These are phyloP conservation scores for Oriolus oriolus DNA, from an alignment of 2,113 vertebrate genomes.

Conservation along the genomic window DNA sequence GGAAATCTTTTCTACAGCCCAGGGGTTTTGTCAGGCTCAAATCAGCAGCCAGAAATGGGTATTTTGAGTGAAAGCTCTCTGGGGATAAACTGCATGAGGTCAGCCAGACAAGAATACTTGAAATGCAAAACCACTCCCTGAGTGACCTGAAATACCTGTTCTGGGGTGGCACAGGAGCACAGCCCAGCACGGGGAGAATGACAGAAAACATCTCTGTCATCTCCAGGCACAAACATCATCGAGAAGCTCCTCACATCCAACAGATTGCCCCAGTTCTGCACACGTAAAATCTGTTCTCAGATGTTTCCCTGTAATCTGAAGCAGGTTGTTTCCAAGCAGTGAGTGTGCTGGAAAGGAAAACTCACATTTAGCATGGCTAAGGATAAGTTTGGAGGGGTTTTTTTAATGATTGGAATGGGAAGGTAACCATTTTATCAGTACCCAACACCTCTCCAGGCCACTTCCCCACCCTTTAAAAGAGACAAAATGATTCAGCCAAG, in stretches of 20 bases:
- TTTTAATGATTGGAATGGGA: background rate
- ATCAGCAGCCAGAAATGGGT: background rate
- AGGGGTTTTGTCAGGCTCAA: background rate
- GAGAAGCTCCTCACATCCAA: background rate
- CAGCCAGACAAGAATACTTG: background rate
- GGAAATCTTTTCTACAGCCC: background rate
- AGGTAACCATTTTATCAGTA: background rate
- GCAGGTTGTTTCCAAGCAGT: conserved; percentile 71
- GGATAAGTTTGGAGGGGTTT: no score
- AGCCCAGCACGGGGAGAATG: background rate
- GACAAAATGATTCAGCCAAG: background rate
- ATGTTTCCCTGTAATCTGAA: conserved; percentile 21
- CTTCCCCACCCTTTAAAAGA: background rate
- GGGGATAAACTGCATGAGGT: background rate
- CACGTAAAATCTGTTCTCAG: conserved; percentile 23
- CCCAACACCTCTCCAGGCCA: background rate
- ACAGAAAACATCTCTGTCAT: background rate
- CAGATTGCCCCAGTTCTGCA: background rate
- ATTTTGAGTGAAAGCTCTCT: background rate
- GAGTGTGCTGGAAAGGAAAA: conserved; percentile 55
- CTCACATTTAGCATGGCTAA: background rate
- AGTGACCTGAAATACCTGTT: conserved; percentile 36
- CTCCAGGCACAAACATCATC: background rate
- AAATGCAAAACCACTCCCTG: background rate
- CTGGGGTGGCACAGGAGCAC: background rate